Conservation (phyloP, 2,113 vertebrate species). For the Anser brachyrhynchus region DNA sequence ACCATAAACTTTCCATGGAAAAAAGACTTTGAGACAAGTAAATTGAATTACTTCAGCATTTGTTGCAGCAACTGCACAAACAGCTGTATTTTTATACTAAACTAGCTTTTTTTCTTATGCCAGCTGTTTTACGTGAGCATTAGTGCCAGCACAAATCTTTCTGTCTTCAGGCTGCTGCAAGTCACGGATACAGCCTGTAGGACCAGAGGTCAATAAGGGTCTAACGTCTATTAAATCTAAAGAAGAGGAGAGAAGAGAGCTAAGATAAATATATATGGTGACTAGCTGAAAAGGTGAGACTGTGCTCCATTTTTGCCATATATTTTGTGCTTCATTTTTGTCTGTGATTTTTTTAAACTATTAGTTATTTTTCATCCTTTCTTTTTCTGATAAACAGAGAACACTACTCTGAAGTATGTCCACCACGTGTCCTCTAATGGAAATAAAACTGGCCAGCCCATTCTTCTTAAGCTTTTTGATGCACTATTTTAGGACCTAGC, state of each 20-base stretch:
- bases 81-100: background rate
- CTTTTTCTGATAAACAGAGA: background rate
- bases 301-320: background rate
- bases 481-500: background rate
- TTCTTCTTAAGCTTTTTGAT: background rate
- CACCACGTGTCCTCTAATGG: background rate
- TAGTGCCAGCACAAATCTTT: background rate
- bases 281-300: background rate
- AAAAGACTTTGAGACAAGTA: background rate
- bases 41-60: background rate
- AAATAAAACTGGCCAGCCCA: background rate
- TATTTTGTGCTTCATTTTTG: background rate
- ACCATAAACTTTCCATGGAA: background rate
- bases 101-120: background rate
- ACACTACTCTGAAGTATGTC: background rate
- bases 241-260: rapidly evolving
- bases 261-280: background rate
- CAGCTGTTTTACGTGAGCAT: background rate
- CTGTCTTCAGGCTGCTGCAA: background rate
- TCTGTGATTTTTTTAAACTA: background rate
- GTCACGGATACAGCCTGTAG: background rate
- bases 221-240: background rate
- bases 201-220: background rate
- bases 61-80: background rate
- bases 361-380: background rate